These are phyloP conservation scores for Tipula lateralis DNA, from an alignment of 2,888 invertebrate genomes.

Conservation along the genomic window DNA sequence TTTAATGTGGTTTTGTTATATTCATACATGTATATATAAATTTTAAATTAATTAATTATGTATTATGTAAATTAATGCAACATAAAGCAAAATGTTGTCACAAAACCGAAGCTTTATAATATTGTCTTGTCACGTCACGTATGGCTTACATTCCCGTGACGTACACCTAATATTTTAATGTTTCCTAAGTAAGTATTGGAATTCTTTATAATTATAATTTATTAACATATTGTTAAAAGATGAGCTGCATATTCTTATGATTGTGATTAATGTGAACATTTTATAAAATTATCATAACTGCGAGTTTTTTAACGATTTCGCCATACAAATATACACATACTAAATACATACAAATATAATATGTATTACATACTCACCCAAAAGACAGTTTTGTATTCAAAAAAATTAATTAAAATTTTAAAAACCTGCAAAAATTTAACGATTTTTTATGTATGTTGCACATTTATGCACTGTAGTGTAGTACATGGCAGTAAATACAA, in stretches of 20 bases:
- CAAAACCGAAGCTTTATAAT: background rate
- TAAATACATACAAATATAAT: background rate
- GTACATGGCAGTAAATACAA: background rate
- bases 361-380: no score
- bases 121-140: background rate
- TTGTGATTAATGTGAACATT: background rate
- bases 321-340: no score
- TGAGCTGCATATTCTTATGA: slow-evolving; percentile 2
- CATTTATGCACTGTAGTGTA: no score
- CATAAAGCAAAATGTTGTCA: background rate
- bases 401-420: no score
- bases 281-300: background rate
- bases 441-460: no score
- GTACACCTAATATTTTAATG: background rate
- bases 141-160: background rate
- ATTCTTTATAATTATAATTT: background rate
- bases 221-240: background rate
- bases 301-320: no score
- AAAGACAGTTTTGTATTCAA: no score
- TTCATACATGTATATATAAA: background rate
- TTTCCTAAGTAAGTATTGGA: background rate
- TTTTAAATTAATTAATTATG: background rate
- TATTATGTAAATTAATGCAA: background rate
- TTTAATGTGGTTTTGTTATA: background rate
- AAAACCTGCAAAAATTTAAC: no score